Evolutionary conservation across 1,140 invertebrate species (phyloP), one percentile per base, ranked within the genome.

Genomic region (Rhynchophorus ferrugineus): DNA sequence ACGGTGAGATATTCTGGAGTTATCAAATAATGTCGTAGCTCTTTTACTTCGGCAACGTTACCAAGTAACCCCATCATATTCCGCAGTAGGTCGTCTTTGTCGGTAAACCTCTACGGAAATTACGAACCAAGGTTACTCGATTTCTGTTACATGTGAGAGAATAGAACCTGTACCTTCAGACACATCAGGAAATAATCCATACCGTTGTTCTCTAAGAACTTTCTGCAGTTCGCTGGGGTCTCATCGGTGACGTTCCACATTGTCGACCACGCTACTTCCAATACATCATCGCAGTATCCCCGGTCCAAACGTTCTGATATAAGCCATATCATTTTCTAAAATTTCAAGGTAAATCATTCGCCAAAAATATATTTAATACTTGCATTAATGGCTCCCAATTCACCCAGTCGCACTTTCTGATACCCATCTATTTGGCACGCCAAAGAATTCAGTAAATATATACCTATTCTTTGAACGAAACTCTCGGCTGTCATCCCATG

Each of bases 171-270:
- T 73, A 87, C 85, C 69, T 80, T 75, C 22, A 95, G 78, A 73
- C 93, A 97, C 48, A 78, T 77, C 0, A 91, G 73, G 69, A 96
- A 97, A 51, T 85, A 80, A 49, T 83, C 78, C 86, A 96, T 91
- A 46, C 93, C 94, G 37, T 80, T 75, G 45, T 81, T 81, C 60
- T 90, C 81, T 24, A 96, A 76, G 73, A 97, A 97, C 64, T 86
- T 78, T 68, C 83, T 76, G 76, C 93, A 96, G 75, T 97, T 97
- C 52, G 84, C 76, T 18, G 91, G 86, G 29, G 91, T 95, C 76
- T 96, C 93, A 73, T 97, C 94, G 38, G 95, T 98, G 38, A 97
- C 91, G 74, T 98, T 98, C 89, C 88, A 92, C 86, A 98, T 88
- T 2, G 91, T 94, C 51, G 92, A 96, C 95, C 95, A 98, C 3